These are phyloP conservation scores for Auanema sp. DNA, from an alignment of 2,888 invertebrate genomes.

Conservation along the genomic window DNA sequence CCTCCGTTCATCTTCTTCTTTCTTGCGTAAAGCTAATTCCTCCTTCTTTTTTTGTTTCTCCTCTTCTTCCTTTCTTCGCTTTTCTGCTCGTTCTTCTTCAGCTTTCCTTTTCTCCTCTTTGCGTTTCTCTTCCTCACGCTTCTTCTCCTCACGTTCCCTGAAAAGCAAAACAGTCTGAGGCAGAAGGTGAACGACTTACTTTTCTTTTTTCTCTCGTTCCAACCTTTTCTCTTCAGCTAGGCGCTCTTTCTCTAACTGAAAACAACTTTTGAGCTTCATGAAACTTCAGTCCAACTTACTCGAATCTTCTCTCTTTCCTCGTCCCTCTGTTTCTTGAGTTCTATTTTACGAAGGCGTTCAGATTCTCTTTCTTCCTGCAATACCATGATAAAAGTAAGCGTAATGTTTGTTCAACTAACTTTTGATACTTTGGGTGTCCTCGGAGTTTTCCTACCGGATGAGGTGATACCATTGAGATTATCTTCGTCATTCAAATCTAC, in stretches of 20 bases:
- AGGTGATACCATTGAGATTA: background rate
- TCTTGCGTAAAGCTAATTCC: constrained; percentile 20
- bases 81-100: constrained; percentile 35
- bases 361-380: background rate
- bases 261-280: background rate
- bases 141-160: constrained; percentile 25
- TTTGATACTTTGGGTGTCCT: constrained; percentile 12
- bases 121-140: constrained; percentile 19
- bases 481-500: background rate
- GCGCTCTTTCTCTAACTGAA: constrained; percentile 34
- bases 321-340: constrained; percentile 9
- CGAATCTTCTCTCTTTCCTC: constrained; percentile 10
- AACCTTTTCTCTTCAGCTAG: constrained; percentile 36
- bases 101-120: constrained; percentile 27
- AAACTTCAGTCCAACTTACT: background rate
- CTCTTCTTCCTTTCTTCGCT: constrained; percentile 31
- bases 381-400: background rate
- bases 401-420: background rate
- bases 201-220: constrained; percentile 36
- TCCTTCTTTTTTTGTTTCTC: constrained; percentile 33
- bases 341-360: background rate
- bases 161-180: background rate
- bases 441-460: constrained; percentile 10
- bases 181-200: constrained; percentile 9
- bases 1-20: constrained; percentile 27